These are phyloP conservation scores for Athetis lepigone DNA, from an alignment of 2,888 invertebrate genomes.

Conservation along the genomic window DNA sequence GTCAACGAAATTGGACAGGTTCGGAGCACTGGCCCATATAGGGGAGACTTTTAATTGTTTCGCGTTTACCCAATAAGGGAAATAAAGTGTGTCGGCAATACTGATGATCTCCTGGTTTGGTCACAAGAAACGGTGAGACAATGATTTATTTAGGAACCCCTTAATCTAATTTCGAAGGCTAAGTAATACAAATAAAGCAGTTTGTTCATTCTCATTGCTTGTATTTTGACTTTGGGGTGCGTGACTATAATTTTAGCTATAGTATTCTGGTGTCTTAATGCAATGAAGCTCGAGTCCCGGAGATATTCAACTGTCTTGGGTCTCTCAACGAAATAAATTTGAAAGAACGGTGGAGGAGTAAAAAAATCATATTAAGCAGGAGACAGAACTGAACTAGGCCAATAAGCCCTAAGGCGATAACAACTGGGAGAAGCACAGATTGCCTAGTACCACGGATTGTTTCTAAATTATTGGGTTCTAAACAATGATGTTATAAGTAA, in stretches of 20 bases:
- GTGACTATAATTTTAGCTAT: not conserved
- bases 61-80: conserved; percentile 43
- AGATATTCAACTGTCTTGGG: not conserved
- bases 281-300: not conserved
- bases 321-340: too few species aligned
- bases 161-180: conserved; percentile 38
- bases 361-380: too few species aligned
- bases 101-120: conserved; percentile 43
- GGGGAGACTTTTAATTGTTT: conserved; percentile 51
- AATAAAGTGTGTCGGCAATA: conserved; percentile 52
- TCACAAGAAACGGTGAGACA: conserved; percentile 13
- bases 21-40: conserved; percentile 32
- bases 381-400: too few species aligned
- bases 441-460: too few species aligned
- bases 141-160: conserved; percentile 35
- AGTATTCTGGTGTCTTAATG: too few species aligned
- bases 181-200: not conserved
- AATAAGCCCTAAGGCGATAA: too few species aligned
- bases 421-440: too few species aligned
- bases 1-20: conserved; percentile 60
- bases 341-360: too few species aligned
- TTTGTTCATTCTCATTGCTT: not conserved
- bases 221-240: not conserved
- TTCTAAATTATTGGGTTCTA: too few species aligned
- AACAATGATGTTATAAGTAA: too few species aligned